Evolutionary conservation across 2,888 invertebrate species (phyloP), one percentile per base, ranked within the genome.

Genomic region (Alcis repandata): DNA sequence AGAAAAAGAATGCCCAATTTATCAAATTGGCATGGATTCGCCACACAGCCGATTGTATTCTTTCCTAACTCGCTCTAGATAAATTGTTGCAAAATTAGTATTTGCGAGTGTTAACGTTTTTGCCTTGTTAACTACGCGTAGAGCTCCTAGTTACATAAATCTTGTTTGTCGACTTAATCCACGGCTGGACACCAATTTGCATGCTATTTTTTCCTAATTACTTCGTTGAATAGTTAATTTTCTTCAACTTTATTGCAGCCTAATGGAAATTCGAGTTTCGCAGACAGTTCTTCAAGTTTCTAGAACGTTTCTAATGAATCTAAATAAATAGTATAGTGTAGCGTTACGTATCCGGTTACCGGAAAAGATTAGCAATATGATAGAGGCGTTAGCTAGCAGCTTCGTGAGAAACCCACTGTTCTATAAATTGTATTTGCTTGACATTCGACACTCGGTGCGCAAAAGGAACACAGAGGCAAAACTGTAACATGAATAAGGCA

Each of bases 1-100:
- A 32, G 32, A 58, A 67, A 69, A 73, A 62, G 70, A 67, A 70
- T 71, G 56, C 41, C 67, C 63, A 76, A 74, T 76, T 71, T 67
- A 70, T 67, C 67, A 73, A 77, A 79, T 75, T 78, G 70, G 66
- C 66, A 69, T 63, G 53, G 72, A 75, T 76, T 68, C 69, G 58
- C 64, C 72, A 72, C 75, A 65, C 71, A 59, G 74, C 75, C 52
- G 64, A 71, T 73, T 71, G 73, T 69, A 73, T 69, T 74, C 69
- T 79, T 77, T 78, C 72, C 74, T 67, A 77, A 71, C 66, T 70
- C 73, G 75, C 59, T 77, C 78, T 74, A 73, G 70, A 75, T 79
- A 66, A 61, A 69, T 71, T 63, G 69, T 76, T 76, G 66, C 71
- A 72, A 68, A 70, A 69, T 72, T 64, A 72, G 59, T 66, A 69